Base-by-base conservation (phyloP, 1,140 invertebrate species). In the Sarcophaga peregrina region DNA sequence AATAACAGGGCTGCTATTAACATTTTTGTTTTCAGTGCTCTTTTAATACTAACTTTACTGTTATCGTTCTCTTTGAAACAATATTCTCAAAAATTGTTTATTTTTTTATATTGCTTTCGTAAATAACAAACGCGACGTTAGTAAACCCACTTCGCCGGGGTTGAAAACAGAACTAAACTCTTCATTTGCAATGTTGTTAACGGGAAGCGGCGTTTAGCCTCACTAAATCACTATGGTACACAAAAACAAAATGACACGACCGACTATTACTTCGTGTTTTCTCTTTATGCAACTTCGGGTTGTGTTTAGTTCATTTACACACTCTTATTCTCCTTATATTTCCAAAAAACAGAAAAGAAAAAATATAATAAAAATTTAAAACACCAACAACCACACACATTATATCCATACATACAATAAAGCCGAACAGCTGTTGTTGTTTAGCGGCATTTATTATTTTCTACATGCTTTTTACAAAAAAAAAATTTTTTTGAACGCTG, bases 81-180 rank as follows among this genome's bases (percentile, higher is more conserved):
- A 50, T 50, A 50, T 78, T 78, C 75, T 78, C 75, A 78, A 78
- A 78, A 47, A 78, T 76, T 50, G 45, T 75, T 83, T 80, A 73
- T 83, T 54, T 81, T 47, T 68, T 78, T 48, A 37, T 83, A 2
- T 74, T 62, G 15, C 52, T 78, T 68, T 62, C 48, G 74, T 76
- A 76, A 76, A 76, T 46, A 76, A 76, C 62, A 68, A 68, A 68
- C 74, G 74, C 74, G 74, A 48, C 74, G 74, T 48, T 52, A 46
- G 58, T 80, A 54, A 54, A 72, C 80, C 83, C 73, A 73, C 73
- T 75, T 82, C 81, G 75, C 82, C 50, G 81, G 83, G 83, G 83
- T 84, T 82, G 83, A 82, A 84, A 84, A 84, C 81, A 84, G 81
- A 84, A 84, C 83, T 84, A 84, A 84, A 84, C 72, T 72, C 76